Evolutionary conservation across 2,888 invertebrate genomes (phyloP), one percentile per base, ranked within the genome.

Genomic region (Agrotis segetum): DNA sequence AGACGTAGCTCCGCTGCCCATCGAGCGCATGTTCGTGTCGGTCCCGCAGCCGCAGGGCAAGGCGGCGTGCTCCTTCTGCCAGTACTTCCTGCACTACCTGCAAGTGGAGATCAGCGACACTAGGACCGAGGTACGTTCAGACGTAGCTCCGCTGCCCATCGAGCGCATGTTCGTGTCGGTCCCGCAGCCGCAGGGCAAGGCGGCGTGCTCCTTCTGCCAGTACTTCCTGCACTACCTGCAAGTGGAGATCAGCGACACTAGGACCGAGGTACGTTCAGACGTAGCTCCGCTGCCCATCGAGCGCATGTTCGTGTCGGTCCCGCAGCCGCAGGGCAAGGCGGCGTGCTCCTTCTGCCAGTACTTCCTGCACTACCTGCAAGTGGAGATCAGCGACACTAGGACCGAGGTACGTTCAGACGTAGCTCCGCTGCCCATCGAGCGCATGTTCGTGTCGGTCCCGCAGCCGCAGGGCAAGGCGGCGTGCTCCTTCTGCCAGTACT

Each of bases 401-500:
- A 97, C 97, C 14, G 98, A 98, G 95, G 74, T 66, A 70, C 24
- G 24, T n/a, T n/a, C n/a, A n/a, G n/a, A n/a, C n/a, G n/a, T n/a
- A n/a, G 67, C 94, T 93, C 94, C 95, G 17, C 90, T 97, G 66
- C 97, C 96, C 11, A 88, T 96, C 16, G 96, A 96, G 80, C 92
- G 96, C 55, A 93, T 96, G 92, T 92, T 93, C 81, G 89, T 94
- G 16, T 62, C 85, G 0, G 59, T 88, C 29, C 92, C 94, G 0
- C 89, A 63, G 29, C 66, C 72, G 3, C 62, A 87, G 14, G 87
- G 84, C 64, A 94, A 97, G 87, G 89, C 97, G 79, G 90, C 95
- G 1, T 99, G 99, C 91, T 97, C 97, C 44, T 96, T 99, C 90
- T 99, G 99, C 89, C 97, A 98, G 93, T 98, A 98, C 92, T 96